A percentile compares a stretch with the other conserved stretches of the same genome.
These are phyloP conservation scores for Muscicapa adusta DNA, from an alignment of 2,113 vertebrate genomes.

Conservation along the genomic window DNA sequence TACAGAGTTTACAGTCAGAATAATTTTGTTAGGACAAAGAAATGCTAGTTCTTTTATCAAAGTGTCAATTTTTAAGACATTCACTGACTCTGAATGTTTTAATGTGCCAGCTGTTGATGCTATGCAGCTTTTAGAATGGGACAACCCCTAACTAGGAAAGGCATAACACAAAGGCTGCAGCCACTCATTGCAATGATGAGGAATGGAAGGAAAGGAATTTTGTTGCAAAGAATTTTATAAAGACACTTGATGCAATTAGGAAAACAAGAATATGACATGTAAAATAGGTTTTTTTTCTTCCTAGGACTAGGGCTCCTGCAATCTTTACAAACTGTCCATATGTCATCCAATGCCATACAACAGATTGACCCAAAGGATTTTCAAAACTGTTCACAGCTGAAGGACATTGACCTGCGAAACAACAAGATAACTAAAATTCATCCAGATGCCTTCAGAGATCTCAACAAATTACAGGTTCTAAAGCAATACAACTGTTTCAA, in stretches of 20 bases:
- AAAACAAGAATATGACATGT: not conserved
- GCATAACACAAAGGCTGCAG: not conserved
- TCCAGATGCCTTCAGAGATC: slow-evolving; percentile 74
- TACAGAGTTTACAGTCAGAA: not conserved
- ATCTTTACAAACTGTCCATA: slow-evolving; percentile 73
- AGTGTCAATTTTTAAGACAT: not conserved
- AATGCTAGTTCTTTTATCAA: not conserved
- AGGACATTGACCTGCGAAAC: slow-evolving; percentile 75
- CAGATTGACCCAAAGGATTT: slow-evolving; percentile 69
- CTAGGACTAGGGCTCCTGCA: slow-evolving; percentile 66
- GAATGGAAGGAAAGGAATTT: not conserved
- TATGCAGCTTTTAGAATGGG: not conserved
- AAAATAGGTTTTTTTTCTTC: not conserved
- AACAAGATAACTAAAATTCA: slow-evolving; percentile 81
- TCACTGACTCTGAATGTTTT: not conserved
- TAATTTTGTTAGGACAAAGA: not conserved
- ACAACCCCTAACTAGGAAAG: not conserved
- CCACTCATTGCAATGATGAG: not conserved
- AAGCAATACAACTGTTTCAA: not conserved
- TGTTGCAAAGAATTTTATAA: not conserved
- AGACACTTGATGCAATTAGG: not conserved
- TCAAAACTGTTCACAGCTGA: slow-evolving; percentile 71
- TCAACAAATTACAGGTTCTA: slow-evolving; percentile 79
- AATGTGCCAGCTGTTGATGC: not conserved
- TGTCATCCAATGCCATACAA: slow-evolving; percentile 81